These are phyloP conservation scores for Koerneria pararmatus DNA, from an alignment of 2,888 invertebrate species.

Conservation along the genomic window DNA sequence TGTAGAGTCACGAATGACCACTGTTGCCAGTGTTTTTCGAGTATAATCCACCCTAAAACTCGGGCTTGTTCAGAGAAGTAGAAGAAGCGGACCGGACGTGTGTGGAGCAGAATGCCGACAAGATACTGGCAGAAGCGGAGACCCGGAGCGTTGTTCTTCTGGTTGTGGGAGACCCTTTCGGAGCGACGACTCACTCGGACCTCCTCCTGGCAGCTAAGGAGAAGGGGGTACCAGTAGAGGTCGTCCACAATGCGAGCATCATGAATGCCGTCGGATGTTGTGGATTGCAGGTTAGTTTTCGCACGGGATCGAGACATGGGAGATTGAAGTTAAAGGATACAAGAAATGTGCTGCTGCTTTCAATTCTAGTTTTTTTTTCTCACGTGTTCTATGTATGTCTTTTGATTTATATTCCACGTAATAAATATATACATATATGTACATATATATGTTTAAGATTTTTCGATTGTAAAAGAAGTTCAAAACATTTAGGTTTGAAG, in stretches of 20 bases:
- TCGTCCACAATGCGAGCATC: constrained; percentile 95
- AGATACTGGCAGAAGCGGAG: constrained; percentile 75
- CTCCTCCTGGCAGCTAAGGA: constrained; percentile 70
- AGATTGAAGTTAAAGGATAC: not conserved
- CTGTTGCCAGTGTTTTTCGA: no score
- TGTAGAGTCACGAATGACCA: no score
- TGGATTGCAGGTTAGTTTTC: constrained; percentile 71
- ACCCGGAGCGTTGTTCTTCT: constrained; percentile 76
- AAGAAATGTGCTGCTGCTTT: no score
- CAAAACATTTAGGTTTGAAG: no score
- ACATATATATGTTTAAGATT: no score
- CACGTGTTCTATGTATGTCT: no score
- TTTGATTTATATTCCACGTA: no score
- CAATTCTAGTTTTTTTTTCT: no score
- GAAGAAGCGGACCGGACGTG: constrained; percentile 86
- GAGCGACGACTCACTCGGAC: constrained; percentile 94
- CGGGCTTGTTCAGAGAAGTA: no score
- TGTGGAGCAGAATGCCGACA: constrained; percentile 84
- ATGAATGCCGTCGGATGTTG: constrained; percentile 94
- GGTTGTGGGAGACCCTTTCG: constrained; percentile 96
- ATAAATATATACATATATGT: no score
- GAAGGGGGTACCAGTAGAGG: constrained; percentile 71
- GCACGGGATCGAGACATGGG: not conserved
- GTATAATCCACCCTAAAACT: no score
- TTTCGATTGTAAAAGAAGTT: no score